These are phyloP conservation scores for Muschampia staudingeri DNA, from an alignment of 2,888 invertebrate genomes.

Conservation along the genomic window DNA sequence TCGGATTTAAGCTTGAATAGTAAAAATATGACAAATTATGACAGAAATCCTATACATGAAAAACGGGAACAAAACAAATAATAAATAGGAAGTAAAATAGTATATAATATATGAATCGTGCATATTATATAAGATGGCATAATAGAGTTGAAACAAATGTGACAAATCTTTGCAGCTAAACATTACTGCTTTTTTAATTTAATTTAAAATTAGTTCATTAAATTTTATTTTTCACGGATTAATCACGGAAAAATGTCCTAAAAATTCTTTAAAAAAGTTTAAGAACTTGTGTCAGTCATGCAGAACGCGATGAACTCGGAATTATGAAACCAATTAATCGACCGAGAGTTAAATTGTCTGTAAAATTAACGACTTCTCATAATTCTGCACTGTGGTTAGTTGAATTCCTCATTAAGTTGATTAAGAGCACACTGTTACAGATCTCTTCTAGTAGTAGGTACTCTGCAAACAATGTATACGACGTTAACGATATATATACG, in stretches of 20 bases:
- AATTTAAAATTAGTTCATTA: no score
- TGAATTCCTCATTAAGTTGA: constrained; percentile 35
- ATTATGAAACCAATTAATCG: constrained; percentile 47
- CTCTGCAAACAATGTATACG: no score
- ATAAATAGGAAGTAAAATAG: no score
- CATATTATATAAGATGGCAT: no score
- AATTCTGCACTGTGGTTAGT: constrained; percentile 37
- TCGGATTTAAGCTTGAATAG: not conserved
- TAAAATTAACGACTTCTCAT: constrained; percentile 43
- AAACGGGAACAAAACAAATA: no score
- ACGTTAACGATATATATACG: no score
- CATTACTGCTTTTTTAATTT: no score
- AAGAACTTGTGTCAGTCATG: constrained; percentile 10
- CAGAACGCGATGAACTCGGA: constrained; percentile 29
- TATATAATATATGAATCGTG: no score
- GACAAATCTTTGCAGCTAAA: no score
- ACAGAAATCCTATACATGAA: no score
- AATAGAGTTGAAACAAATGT: no score
- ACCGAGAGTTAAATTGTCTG: constrained; percentile 31
- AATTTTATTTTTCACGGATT: not conserved
- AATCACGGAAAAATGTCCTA: not conserved
- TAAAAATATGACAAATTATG: not conserved
- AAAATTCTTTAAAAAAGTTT: not conserved
- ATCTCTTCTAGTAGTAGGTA: no score
- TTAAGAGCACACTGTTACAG: constrained; percentile 22